Conservation (phyloP, 1,140 invertebrate genomes). For the Frieseomelitta varia region DNA sequence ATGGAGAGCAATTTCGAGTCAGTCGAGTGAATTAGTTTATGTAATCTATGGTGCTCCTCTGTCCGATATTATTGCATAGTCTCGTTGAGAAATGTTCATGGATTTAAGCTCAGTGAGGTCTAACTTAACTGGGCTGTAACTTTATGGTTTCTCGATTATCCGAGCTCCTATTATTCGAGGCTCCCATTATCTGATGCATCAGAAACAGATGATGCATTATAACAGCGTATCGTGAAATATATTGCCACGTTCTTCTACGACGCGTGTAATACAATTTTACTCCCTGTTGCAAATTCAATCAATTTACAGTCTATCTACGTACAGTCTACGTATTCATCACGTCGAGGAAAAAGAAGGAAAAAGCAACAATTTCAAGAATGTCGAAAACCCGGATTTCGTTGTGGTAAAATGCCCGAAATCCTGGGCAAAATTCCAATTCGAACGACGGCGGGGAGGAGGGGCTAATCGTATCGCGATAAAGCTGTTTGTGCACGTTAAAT, state of each 20-base stretch:
- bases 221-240: neutral
- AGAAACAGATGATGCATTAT: slow-evolving; percentile 16
- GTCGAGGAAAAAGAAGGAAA: neutral
- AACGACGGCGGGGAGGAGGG: too few species aligned
- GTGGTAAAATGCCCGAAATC: neutral
- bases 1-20: neutral
- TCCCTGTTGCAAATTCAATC: neutral
- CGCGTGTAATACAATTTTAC: neutral
- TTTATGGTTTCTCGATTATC: slow-evolving; percentile 19
- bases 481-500: neutral
- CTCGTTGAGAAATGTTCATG: neutral
- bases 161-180: neutral
- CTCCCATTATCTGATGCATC: slow-evolving; percentile 20
- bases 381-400: neutral
- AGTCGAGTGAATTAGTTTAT: neutral
- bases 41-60: neutral
- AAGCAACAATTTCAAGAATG: neutral
- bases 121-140: neutral
- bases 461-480: neutral
- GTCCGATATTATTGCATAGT: neutral
- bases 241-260: neutral
- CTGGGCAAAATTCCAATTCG: neutral
- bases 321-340: neutral
- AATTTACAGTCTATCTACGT: neutral
- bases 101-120: neutral